phyloP scores from a whole-genome alignment of 2,888 invertebrate genomes.

The Lasioglossum pauxillum region DNA sequence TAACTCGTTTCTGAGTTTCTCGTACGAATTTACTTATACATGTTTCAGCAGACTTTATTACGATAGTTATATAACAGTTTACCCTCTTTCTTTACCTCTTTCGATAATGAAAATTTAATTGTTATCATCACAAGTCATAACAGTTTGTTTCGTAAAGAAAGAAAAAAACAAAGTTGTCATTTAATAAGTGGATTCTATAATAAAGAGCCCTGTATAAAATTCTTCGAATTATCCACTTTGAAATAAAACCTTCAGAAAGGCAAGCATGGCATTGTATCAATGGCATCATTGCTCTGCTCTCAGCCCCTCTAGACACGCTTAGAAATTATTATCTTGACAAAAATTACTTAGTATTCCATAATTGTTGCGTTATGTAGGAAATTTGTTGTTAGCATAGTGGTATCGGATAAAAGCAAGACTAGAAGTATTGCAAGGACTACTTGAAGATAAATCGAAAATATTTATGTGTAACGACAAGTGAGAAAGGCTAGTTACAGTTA shows the following conservation, averaged over 20 bases:
- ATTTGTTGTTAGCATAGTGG: constrained; percentile 39
- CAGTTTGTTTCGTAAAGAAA: not conserved
- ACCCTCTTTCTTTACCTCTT: not conserved
- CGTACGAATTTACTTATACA: not conserved
- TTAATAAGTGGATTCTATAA: constrained; percentile 4
- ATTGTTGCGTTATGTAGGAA: constrained; percentile 44
- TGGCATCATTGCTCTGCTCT: constrained; percentile 67
- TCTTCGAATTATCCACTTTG: not conserved
- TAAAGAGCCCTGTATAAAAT: not conserved
- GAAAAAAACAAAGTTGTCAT: not conserved
- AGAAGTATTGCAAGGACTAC: constrained; percentile 38
- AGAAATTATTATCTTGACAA: constrained; percentile 45
- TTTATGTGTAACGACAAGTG: constrained; percentile 52
- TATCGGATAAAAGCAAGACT: constrained; percentile 48
- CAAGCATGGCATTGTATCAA: constrained; percentile 56
- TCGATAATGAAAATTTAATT: not conserved
- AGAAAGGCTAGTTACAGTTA: constrained; percentile 43
- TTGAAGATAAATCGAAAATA: constrained; percentile 23
- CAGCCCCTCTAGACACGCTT: constrained; percentile 61
- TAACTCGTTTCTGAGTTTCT: constrained; percentile 2
- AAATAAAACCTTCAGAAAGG: constrained; percentile 39
- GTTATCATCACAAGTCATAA: not conserved
- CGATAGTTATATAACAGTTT: too few relatives aligned
- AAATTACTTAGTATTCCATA: constrained; percentile 40
- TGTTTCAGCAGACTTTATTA: not conserved